Evolutionary conservation across 1,140 invertebrate genomes (phyloP).

Genomic region (Heterodera carotae): DNA sequence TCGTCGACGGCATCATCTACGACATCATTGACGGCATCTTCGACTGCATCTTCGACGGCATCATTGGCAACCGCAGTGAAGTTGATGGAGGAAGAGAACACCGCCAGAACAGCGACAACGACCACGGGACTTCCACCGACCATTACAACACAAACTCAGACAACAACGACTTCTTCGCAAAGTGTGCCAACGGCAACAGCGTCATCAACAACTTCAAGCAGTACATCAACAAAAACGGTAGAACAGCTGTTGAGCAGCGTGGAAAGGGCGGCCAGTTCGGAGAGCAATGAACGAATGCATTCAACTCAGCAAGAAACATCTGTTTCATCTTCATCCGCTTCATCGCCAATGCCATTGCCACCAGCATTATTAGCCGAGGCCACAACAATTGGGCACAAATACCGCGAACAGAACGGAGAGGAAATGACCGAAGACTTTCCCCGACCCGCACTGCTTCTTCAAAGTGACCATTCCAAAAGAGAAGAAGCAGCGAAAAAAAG

Average conservation of each 20-base stretch:
- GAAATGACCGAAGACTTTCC: conserved; percentile 37
- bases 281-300: conserved; percentile 7
- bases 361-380: background rate
- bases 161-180: background rate
- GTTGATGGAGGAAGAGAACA: background rate
- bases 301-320: background rate
- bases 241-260: conserved; percentile 29
- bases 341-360: background rate
- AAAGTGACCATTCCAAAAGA: conserved; percentile 26
- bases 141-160: conserved; percentile 1
- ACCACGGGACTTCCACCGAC: background rate
- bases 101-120: conserved; percentile 7
- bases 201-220: conserved; percentile 23
- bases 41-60: no score
- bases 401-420: conserved; percentile 10
- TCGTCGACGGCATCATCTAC: background rate
- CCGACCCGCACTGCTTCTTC: conserved; percentile 33
- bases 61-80: no score
- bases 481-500: conserved; percentile 9
- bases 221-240: conserved; percentile 15
- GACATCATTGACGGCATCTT: no score
- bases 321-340: conserved; percentile 9
- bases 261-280: conserved; percentile 14
- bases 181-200: background rate
- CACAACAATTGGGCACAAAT: conserved; percentile 22